These are phyloP conservation scores for Neosilurus hyrtlii DNA, from an alignment of 2,797 vertebrate genomes.

Conservation along the genomic window DNA sequence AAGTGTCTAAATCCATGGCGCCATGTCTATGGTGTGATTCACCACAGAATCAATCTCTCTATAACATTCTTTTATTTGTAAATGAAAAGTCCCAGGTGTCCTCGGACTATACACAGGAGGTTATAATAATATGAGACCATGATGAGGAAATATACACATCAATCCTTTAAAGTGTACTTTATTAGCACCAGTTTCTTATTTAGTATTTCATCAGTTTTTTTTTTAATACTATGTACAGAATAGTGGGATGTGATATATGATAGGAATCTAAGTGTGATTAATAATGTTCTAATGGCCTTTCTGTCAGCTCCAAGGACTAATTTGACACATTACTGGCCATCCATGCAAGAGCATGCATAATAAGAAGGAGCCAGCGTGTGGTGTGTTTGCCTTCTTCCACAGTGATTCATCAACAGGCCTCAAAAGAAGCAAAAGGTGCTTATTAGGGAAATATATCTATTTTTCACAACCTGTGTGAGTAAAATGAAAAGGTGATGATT, in stretches of 20 bases:
- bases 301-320: constrained; percentile 68
- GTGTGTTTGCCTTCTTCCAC: constrained; percentile 56
- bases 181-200: constrained; percentile 33
- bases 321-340: constrained; percentile 68
- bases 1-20: not conserved
- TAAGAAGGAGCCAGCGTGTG: constrained; percentile 58
- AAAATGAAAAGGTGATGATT: constrained; percentile 15
- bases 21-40: too few species aligned
- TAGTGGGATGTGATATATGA: constrained; percentile 63
- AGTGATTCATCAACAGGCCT: constrained; percentile 66
- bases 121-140: not conserved
- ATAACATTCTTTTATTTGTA: not conserved
- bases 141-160: constrained; percentile 60
- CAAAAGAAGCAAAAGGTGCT: constrained; percentile 39
- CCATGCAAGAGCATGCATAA: constrained; percentile 24
- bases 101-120: not conserved
- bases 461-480: not conserved
- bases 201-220: constrained; percentile 51
- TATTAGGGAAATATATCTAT: constrained; percentile 1
- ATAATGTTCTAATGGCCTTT: constrained; percentile 72
- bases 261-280: constrained; percentile 65
- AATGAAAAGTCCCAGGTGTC: not conserved
- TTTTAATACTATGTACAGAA: constrained; percentile 24
- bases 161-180: constrained; percentile 54
- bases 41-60: not conserved